These are phyloP conservation scores for Delia radicum DNA, from an alignment of 1,140 invertebrate species.

Conservation along the genomic window DNA sequence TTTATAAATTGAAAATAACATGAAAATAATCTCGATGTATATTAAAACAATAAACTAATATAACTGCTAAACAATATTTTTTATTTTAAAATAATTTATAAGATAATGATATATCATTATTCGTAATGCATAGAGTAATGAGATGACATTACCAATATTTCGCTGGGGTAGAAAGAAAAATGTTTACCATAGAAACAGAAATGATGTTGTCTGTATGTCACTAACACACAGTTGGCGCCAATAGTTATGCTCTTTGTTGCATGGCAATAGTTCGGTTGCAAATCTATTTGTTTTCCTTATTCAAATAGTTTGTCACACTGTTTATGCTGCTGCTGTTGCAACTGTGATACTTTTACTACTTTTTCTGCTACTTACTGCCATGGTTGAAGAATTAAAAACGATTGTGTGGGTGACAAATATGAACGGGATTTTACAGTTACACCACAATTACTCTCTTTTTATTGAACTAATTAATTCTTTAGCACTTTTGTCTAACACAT, in stretches of 20 bases:
- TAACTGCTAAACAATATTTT: too few species aligned
- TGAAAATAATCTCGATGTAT: too few species aligned
- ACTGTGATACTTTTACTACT: neutral
- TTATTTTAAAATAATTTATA: too few species aligned
- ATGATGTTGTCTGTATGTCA: neutral
- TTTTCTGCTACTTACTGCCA: neutral
- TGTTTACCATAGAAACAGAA: too few species aligned
- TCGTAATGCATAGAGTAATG: too few species aligned
- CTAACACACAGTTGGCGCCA: neutral
- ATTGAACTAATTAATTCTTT: constrained; percentile 14
- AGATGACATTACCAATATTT: too few species aligned
- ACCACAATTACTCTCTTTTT: constrained; percentile 15
- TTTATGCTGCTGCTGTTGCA: too few species aligned
- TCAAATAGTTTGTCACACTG: neutral
- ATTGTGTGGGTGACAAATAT: constrained; percentile 19
- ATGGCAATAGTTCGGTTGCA: neutral
- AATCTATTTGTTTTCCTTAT: neutral
- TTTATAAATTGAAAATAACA: too few species aligned
- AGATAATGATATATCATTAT: too few species aligned
- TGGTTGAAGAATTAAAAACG: neutral
- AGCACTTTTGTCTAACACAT: too few species aligned
- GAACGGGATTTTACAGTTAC: constrained; percentile 20
- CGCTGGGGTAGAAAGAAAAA: too few species aligned
- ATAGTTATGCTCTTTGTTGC: neutral
- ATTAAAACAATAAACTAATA: too few species aligned